Percentiles rank a stretch among this genome's conserved stretches.
phyloP scores from a whole-genome alignment of 2,888 invertebrate genomes.

The Linhomoeus sp. region DNA sequence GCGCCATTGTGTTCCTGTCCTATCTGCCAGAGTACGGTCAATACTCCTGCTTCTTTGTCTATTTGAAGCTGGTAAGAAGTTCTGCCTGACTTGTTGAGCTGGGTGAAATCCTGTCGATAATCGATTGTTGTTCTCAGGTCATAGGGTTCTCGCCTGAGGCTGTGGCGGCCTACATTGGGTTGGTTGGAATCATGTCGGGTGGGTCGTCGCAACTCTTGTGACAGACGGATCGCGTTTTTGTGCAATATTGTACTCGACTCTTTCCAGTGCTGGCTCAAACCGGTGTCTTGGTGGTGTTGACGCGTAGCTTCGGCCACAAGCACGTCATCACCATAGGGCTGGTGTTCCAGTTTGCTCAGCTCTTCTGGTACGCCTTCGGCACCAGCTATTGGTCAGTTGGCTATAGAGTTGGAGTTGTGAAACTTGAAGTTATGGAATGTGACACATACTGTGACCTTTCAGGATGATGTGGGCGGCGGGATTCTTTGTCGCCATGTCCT shows the following conservation, averaged over 20 bases:
- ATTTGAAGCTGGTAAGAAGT: constrained; percentile 82
- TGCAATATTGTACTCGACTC: too few relatives aligned
- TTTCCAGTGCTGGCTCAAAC: constrained; percentile 75
- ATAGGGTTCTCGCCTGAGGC: constrained; percentile 86
- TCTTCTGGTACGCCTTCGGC: constrained; percentile 47
- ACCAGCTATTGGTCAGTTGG: background rate
- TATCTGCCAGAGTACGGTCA: constrained; percentile 91
- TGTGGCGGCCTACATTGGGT: constrained; percentile 91
- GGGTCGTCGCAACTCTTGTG: too few relatives aligned
- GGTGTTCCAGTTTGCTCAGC: constrained; percentile 81
- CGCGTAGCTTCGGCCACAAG: constrained; percentile 54
- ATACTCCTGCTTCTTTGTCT: constrained; percentile 98
- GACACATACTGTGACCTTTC: constrained; percentile 11
- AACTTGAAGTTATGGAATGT: background rate
- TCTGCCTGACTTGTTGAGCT: constrained; percentile 87
- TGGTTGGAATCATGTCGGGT: constrained; percentile 51
- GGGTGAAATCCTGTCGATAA: constrained; percentile 97
- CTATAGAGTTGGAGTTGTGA: too few relatives aligned
- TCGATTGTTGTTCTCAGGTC: constrained; percentile 87
- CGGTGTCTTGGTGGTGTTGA: constrained; percentile 40
- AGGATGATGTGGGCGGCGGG: constrained; percentile 99
- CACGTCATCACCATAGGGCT: constrained; percentile 92
- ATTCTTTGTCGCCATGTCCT: constrained; percentile 77
- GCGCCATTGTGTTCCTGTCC: constrained; percentile 87
- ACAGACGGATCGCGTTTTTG: too few relatives aligned